Percentiles rank a stretch among this genome's conserved stretches.
Conservation (phyloP, 2,113 vertebrate species). For the Campylomormyrus numenius region DNA sequence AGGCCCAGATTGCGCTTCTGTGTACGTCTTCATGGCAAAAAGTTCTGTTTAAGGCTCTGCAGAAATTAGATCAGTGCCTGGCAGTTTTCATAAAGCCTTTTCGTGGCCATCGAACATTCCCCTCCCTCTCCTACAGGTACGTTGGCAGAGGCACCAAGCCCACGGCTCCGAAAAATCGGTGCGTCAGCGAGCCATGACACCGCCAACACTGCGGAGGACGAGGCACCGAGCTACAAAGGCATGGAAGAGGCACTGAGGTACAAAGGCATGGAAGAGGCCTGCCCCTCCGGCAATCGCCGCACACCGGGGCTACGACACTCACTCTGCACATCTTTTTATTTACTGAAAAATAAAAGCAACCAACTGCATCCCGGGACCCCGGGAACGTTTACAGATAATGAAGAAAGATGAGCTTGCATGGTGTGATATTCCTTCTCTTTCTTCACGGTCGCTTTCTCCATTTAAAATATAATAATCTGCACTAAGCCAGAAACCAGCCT, state of each 20-base stretch:
- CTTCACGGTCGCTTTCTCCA: neutral
- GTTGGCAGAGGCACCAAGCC: neutral
- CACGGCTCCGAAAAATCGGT: neutral
- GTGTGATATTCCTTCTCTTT: neutral
- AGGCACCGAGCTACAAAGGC: neutral
- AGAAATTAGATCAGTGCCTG: neutral
- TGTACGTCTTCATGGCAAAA: neutral
- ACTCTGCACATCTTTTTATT: neutral
- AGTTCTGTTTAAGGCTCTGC: neutral
- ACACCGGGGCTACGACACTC: neutral
- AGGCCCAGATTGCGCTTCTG: neutral
- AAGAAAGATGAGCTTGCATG: neutral
- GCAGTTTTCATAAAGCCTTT: neutral
- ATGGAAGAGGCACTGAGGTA: neutral
- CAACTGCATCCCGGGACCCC: neutral
- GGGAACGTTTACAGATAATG: neutral
- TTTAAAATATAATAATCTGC: neutral
- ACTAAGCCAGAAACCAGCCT: neutral
- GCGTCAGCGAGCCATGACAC: neutral
- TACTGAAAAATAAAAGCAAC: neutral
- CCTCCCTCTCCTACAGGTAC: neutral
- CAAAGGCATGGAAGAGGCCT: neutral
- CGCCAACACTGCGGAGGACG: neutral
- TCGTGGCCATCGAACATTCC: neutral
- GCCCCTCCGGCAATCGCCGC: neutral